Percentiles rank a stretch among this genome's conserved stretches.
Evolutionary conservation across 1,140 invertebrate genomes (phyloP).

Genomic region (Diorhabda sublineata): DNA sequence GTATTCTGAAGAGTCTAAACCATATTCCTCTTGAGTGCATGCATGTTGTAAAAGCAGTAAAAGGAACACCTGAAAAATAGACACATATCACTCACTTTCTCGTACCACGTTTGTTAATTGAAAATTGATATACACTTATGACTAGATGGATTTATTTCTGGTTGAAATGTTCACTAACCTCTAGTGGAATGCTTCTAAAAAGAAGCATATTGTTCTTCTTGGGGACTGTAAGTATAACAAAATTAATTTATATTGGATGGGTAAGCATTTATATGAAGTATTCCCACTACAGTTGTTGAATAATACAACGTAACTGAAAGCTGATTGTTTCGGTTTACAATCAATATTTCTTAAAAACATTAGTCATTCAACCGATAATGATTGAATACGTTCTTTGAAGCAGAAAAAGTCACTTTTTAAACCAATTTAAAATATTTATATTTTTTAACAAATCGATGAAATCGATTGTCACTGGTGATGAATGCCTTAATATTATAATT

Average conservation of each 20-base stretch:
- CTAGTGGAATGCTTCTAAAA: conserved; percentile 16
- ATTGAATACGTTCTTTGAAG: conserved; percentile 18
- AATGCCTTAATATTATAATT: conserved; percentile 13
- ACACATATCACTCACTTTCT: background rate
- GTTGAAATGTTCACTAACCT: conserved; percentile 16
- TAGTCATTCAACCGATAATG: conserved; percentile 17
- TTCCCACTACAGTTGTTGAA: conserved; percentile 14
- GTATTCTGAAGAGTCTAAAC: background rate
- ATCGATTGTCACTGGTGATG: conserved; percentile 7
- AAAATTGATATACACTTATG: background rate
- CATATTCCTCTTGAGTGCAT: conserved; percentile 12
- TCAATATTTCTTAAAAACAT: conserved; percentile 22
- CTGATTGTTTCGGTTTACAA: conserved; percentile 15
- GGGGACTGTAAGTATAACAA: conserved; percentile 9
- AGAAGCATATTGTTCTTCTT: conserved; percentile 19
- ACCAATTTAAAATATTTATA: conserved; percentile 12
- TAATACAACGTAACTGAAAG: conserved; percentile 20
- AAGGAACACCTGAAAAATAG: conserved; percentile 9
- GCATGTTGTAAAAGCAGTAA: conserved; percentile 5
- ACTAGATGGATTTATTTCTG: background rate
- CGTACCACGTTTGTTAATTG: background rate
- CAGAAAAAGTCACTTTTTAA: conserved; percentile 17
- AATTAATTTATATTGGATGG: conserved; percentile 15
- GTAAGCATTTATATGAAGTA: conserved; percentile 19
- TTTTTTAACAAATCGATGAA: conserved; percentile 6